These are phyloP conservation scores for Peromyscus melanophrys DNA, from an alignment of 2,797 vertebrate genomes.

Conservation along the genomic window DNA sequence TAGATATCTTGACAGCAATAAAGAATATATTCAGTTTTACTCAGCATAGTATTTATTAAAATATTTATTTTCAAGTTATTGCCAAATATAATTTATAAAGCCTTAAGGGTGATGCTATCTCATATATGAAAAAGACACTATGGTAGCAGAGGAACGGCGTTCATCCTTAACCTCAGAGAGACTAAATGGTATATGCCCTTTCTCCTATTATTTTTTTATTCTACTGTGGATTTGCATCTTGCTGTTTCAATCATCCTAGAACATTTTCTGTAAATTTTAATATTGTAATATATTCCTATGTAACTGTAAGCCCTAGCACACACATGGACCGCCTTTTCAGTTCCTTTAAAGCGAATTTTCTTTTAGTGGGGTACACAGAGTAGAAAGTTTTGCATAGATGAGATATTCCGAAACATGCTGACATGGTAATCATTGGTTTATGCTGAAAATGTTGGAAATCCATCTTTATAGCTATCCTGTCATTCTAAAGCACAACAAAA, in stretches of 20 bases:
- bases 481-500: not conserved
- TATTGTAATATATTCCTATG: no score
- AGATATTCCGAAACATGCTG: not conserved
- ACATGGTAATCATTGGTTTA: not conserved
- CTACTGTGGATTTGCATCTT: not conserved
- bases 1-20: not conserved
- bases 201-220: not conserved
- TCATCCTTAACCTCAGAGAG: not conserved
- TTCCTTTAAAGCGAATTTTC: not conserved
- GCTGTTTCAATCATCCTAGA: not conserved
- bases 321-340: not conserved
- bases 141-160: not conserved
- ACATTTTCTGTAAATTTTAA: not conserved
- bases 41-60: not conserved
- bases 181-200: not conserved
- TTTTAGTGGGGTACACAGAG: not conserved
- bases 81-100: not conserved
- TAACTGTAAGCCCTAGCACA: not conserved
- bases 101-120: not conserved
- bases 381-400: not conserved
- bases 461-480: not conserved
- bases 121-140: not conserved
- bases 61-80: not conserved
- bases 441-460: not conserved
- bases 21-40: not conserved